Conservation (phyloP, 30 jellyfish, hydroid and myxozoan species). For the Nemopilema nomurai region DNA sequence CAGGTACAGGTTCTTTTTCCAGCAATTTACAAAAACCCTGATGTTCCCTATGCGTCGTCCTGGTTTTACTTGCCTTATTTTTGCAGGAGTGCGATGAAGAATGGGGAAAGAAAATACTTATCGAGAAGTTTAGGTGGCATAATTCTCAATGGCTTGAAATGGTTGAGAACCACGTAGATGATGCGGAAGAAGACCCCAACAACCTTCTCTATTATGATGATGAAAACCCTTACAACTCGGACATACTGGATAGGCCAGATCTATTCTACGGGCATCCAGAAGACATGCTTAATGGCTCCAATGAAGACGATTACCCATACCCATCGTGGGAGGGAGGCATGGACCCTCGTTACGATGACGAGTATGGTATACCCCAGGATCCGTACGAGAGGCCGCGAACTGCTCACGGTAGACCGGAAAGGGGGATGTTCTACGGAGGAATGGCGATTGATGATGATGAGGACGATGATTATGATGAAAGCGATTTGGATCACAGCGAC, state of each 20-base stretch:
- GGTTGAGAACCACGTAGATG: slow-evolving; percentile 81
- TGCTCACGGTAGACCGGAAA: slow-evolving; percentile 72
- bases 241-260: slow-evolving; percentile 91
- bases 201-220: slow-evolving; percentile 52
- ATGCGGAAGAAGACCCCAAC: slow-evolving; percentile 55
- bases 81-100: slow-evolving; percentile 97
- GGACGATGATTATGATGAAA: slow-evolving; percentile 75
- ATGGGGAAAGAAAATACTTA: slow-evolving; percentile 83
- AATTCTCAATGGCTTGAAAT: slow-evolving; percentile 98
- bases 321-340: slow-evolving; percentile 71
- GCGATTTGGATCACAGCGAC: slow-evolving; percentile 74
- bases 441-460: slow-evolving; percentile 17
- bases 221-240: slow-evolving; percentile 70
- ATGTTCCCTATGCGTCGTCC: neutral
- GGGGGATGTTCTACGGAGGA: slow-evolving; percentile 34
- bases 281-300: slow-evolving; percentile 67
- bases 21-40: too few species aligned
- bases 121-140: slow-evolving; percentile 98
- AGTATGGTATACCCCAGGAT: slow-evolving; percentile 25
- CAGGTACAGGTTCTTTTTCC: too few species aligned
- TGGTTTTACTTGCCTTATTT: slow-evolving; percentile 1
- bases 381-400: slow-evolving; percentile 73
- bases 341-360: slow-evolving; percentile 55
- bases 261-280: slow-evolving; percentile 90
- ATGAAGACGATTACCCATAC: slow-evolving; percentile 61